Base-by-base conservation (phyloP, 2,888 invertebrate genomes). In the Drosophila diplacantha region DNA sequence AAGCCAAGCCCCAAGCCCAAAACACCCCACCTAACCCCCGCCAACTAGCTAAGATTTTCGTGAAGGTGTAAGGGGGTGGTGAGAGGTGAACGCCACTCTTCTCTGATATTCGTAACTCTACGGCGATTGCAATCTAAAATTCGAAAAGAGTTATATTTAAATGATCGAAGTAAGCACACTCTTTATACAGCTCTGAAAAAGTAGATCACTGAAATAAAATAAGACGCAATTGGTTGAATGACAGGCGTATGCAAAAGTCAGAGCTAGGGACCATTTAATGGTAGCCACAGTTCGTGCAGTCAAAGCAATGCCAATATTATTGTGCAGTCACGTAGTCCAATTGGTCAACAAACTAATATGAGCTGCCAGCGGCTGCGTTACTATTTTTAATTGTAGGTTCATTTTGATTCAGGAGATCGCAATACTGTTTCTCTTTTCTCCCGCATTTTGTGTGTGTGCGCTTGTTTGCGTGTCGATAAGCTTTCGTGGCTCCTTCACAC, bases 171-270 rank as follows among this genome's bases (percentile, higher is more conserved):
- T 39, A 39, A 9, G 20, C 38, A 34, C n/a, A 57, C 29, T 14
- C 24, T 26, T 14, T 44, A n/a, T 11, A 32, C 18, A 47, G 32
- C 35, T 34, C n/a, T 52, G 51, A 14, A 54, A 24, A 14, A 35
- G 32, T 31, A 26, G 11, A 24, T 37, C 29, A 35, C 22, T 26
- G 18, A 18, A 72, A 53, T 46, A 72, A 75, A 77, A 39, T 77
- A 81, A 81, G 79, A 77, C 76, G 76, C 81, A 77, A 77, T 81
- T 78, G 69, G 73, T 69, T 69, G 57, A 62, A 56, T 57, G 61
- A 60, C 59, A 53, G n/a, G n/a, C 29, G 41, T 57, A 67, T 67
- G 63, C 49, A 63, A 60, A 74, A 35, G 26, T 29, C 52, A 43
- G 12, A 52, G 26, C 32, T 39, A 54, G 35, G 26, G 26, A 29